Base-by-base conservation (phyloP, 1,140 invertebrate genomes). In the Drosophila funebris region DNA sequence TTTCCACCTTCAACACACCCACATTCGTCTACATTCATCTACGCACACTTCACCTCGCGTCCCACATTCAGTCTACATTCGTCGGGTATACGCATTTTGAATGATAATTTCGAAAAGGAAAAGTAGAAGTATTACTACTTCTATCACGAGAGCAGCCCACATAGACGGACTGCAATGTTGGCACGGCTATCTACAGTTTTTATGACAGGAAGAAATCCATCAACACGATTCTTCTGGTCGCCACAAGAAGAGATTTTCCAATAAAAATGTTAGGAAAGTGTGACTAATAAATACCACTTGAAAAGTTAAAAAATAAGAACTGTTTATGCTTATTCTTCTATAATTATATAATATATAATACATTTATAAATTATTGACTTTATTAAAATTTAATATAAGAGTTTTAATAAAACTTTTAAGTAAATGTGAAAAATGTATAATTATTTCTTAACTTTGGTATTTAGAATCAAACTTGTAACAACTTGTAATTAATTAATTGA, bases 201-300 rank as follows among this genome's bases (percentile, higher is more conserved):
- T 87, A 85, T 76, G 83, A 88, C 82, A 87, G 82, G 83, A 88
- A 87, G 83, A 88, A 73, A 87, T 87, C 82, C 82, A 87, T 87
- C 82, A 87, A 78, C 83, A 73, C 78, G 67, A 72, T 82, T 82
- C 78, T 82, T 77, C 56, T 57, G 69, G 60, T 57, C 76, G 60
- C 62, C 57, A 3, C 31, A 27, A 36, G 54, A 69, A 71, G 31
- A 75, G 64, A 62, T 73, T 81, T 81, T 76, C 69, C 37, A 66
- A 13, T 53, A 43, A 7, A 58, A 62, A 33, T 57, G 6, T n/a
- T 3, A 4, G 22, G 1, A 20, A 5, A 11, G 18, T 4, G 0
- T 2, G 33, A 27, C 31, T 27, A 18, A 22, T 0, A n/a, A 4
- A 39, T 39, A 39, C 20, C 37, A 16, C 18, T 6, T 18, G 8